phyloP scores from a whole-genome alignment of 2,113 vertebrate genomes.

The Myotis yumanensis region DNA sequence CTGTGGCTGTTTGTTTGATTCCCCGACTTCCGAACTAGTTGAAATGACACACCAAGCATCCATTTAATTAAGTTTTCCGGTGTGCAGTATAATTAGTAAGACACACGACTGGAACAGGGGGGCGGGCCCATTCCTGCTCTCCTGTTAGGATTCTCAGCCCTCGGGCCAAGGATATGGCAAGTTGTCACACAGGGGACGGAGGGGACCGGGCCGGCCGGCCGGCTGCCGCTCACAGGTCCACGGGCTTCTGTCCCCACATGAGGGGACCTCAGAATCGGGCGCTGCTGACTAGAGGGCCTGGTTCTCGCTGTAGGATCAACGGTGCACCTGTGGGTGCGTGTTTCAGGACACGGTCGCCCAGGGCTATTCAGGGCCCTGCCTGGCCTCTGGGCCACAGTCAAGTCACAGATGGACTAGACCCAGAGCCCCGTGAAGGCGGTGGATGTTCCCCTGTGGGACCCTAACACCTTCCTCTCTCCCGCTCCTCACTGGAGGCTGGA shows the following conservation, averaged over 20 bases:
- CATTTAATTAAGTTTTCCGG: slow-evolving; percentile 73
- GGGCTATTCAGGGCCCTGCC: not conserved
- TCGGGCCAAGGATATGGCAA: slow-evolving; percentile 29
- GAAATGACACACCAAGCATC: slow-evolving; percentile 58
- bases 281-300: not conserved
- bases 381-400: not conserved
- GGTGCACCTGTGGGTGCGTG: not conserved
- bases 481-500: not conserved
- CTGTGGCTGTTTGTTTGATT: slow-evolving; percentile 23
- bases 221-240: rapidly evolving
- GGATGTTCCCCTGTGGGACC: not conserved
- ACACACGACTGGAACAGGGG: slow-evolving; percentile 28
- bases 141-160: slow-evolving; percentile 38
- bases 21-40: slow-evolving; percentile 50
- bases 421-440: not conserved
- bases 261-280: not conserved
- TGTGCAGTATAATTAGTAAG: slow-evolving; percentile 66
- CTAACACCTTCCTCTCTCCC: rapidly evolving
- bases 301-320: rapidly evolving
- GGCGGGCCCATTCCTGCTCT: slow-evolving; percentile 21
- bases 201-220: rapidly evolving
- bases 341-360: not conserved
- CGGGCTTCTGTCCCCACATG: not conserved
- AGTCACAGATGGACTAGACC: not conserved
- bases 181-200: not conserved